Evolutionary conservation across 1,140 invertebrate genomes (phyloP).

Genomic region (Musca vetustissima): DNA sequence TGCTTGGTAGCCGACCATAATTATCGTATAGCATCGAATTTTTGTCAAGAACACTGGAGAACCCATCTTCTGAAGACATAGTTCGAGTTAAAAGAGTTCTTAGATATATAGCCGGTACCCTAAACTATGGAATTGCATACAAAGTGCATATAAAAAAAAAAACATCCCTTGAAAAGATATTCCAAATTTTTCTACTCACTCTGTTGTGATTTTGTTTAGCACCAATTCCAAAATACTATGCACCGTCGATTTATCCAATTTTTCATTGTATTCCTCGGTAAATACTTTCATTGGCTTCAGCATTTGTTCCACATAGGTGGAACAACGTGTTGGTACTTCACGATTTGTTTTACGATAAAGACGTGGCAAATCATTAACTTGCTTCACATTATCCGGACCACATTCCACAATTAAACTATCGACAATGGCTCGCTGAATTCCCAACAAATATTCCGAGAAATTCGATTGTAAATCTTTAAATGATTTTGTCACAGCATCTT

Average conservation of each 20-base stretch:
- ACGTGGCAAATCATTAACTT: constrained; percentile 87
- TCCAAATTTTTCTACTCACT: constrained; percentile 70
- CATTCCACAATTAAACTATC: constrained; percentile 44
- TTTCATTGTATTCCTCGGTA: constrained; percentile 59
- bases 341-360: constrained; percentile 91
- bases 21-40: no score
- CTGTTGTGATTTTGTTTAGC: constrained; percentile 66
- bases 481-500: constrained; percentile 40
- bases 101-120: no score
- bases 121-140: no score
- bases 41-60: no score
- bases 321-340: constrained; percentile 77
- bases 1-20: no score
- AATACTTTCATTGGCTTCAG: constrained; percentile 67
- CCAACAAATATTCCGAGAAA: constrained; percentile 31
- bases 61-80: no score
- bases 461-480: constrained; percentile 34
- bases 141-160: no score
- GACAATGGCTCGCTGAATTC: constrained; percentile 38
- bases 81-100: no score
- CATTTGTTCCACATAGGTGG: constrained; percentile 74
- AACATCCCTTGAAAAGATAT: no score
- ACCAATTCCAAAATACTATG: constrained; percentile 61
- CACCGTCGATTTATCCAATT: constrained; percentile 60
- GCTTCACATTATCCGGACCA: constrained; percentile 44